A percentile compares a stretch with the other conserved stretches of the same genome.
These are phyloP conservation scores for Monopis laevigella DNA, from an alignment of 2,888 invertebrate species.

Conservation along the genomic window DNA sequence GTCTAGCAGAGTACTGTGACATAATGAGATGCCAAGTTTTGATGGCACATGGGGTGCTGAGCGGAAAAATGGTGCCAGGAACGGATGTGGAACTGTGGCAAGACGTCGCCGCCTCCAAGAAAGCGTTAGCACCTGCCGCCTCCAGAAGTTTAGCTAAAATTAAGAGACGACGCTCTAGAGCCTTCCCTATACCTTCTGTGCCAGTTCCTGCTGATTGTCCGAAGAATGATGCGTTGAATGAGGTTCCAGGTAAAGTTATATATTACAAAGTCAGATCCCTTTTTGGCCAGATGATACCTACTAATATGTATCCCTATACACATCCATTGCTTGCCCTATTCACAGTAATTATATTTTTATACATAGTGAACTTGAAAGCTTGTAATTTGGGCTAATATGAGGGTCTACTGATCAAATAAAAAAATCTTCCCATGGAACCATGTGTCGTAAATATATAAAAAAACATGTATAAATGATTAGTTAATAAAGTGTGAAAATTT, in stretches of 20 bases:
- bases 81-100: constrained; percentile 89
- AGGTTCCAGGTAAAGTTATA: constrained; percentile 35
- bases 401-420: no score
- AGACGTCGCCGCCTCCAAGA: constrained; percentile 75
- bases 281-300: no score
- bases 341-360: no score
- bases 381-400: no score
- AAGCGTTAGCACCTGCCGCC: constrained; percentile 69
- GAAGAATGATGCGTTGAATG: constrained; percentile 31
- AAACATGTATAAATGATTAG: no score
- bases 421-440: no score
- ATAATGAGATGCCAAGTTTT: constrained; percentile 94
- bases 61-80: constrained; percentile 71
- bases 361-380: no score
- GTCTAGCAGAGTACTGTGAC: constrained; percentile 94
- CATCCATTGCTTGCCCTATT: no score
- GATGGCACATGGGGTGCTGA: constrained; percentile 75
- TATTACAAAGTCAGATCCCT: no score
- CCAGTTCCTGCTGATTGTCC: constrained; percentile 38
- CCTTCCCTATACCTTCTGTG: constrained; percentile 24
- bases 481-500: no score
- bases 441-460: no score
- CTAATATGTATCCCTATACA: no score
- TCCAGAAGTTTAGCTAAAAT: constrained; percentile 60
- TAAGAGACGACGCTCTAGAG: constrained; percentile 29